phyloP scores from a whole-genome alignment of 2,113 vertebrate species.

The Catharus fuscescens region DNA sequence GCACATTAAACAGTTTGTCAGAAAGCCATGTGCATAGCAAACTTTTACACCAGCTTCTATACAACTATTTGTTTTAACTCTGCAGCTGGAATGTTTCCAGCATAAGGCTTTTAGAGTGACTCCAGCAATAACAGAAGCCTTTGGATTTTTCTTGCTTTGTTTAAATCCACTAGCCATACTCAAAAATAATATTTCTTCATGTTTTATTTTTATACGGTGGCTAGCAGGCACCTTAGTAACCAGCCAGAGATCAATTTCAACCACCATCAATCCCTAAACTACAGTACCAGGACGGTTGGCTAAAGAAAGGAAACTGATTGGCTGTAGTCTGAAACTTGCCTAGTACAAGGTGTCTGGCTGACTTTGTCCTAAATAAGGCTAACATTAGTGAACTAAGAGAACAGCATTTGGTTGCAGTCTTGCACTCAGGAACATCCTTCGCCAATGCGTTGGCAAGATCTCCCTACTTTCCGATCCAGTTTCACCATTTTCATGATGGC shows the following conservation, averaged over 20 bases:
- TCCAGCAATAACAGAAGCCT: slow-evolving; percentile 80
- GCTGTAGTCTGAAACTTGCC: slow-evolving; percentile 86
- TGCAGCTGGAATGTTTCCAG: slow-evolving; percentile 75
- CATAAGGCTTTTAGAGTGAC: slow-evolving; percentile 83
- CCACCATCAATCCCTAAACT: slow-evolving; percentile 84
- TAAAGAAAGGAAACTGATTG: slow-evolving; percentile 83
- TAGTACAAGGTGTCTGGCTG: slow-evolving; percentile 87
- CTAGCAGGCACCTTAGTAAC: slow-evolving; percentile 84
- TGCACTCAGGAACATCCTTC: slow-evolving; percentile 96
- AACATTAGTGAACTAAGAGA: slow-evolving; percentile 88
- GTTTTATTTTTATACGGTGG: slow-evolving; percentile 82
- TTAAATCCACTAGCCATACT: slow-evolving; percentile 85
- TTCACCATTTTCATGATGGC: slow-evolving; percentile 99
- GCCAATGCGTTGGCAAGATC: slow-evolving; percentile 98
- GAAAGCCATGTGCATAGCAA: slow-evolving; percentile 73
- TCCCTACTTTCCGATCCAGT: slow-evolving; percentile 97
- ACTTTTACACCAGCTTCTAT: slow-evolving; percentile 73
- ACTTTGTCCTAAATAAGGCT: slow-evolving; percentile 89
- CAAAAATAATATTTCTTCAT: slow-evolving; percentile 79
- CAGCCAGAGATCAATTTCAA: slow-evolving; percentile 84
- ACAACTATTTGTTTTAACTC: slow-evolving; percentile 70
- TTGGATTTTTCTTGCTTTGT: slow-evolving; percentile 74
- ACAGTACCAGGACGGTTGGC: slow-evolving; percentile 85
- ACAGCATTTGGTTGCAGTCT: slow-evolving; percentile 80
- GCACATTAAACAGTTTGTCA: slow-evolving; percentile 73